These are phyloP conservation scores for Anastatus disparis DNA, from an alignment of 1,140 invertebrate species.

Conservation along the genomic window DNA sequence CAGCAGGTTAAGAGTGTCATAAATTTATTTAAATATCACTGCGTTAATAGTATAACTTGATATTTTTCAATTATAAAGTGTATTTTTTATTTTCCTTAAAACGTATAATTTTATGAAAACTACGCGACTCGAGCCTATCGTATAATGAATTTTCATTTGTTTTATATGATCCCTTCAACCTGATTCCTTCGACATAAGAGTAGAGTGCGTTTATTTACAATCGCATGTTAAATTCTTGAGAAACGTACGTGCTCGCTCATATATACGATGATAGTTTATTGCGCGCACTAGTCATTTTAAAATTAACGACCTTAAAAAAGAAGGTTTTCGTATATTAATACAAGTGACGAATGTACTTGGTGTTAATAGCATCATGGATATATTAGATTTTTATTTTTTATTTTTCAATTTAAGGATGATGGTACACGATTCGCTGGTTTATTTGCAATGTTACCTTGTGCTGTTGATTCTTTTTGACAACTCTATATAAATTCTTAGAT, in stretches of 20 bases:
- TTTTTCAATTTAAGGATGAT: no score
- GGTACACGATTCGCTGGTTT: no score
- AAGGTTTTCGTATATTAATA: background rate
- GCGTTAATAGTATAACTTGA: background rate
- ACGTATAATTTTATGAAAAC: background rate
- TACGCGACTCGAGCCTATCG: background rate
- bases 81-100: slow-evolving; percentile 8
- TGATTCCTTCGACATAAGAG: background rate
- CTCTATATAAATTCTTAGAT: no score
- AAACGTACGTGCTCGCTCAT: background rate
- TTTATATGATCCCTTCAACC: slow-evolving; percentile 20
- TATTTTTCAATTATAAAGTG: background rate
- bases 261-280: background rate
- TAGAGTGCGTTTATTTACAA: slow-evolving; percentile 14
- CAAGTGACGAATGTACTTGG: background rate
- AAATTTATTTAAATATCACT: slow-evolving; percentile 23
- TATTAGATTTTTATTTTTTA: background rate
- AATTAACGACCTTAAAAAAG: background rate
- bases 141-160: slow-evolving; percentile 1
- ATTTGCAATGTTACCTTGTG: no score
- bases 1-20: background rate
- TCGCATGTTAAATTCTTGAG: slow-evolving; percentile 8
- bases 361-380: background rate
- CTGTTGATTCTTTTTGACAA: no score
- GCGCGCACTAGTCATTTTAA: slow-evolving; percentile 3